Conservation (phyloP, 2,113 vertebrate species). For the Cavia porcellus region DNA sequence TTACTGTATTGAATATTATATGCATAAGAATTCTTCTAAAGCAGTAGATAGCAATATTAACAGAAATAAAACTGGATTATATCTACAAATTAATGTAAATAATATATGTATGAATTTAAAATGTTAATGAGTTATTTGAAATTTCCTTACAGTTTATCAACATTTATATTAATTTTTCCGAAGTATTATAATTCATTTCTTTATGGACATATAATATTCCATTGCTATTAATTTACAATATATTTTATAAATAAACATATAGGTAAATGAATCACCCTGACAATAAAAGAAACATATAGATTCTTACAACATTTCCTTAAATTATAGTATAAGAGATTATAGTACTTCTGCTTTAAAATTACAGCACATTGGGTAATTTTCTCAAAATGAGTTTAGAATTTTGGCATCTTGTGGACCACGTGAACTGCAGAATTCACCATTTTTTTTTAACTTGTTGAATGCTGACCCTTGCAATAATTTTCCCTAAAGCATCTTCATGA, state of each 20-base stretch:
- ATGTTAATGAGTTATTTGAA: background rate
- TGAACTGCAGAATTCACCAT: background rate
- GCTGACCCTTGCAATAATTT: background rate
- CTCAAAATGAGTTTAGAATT: background rate
- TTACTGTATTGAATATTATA: background rate
- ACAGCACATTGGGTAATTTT: background rate
- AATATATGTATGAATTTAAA: conserved; percentile 18
- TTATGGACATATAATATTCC: background rate
- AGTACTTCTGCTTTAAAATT: background rate
- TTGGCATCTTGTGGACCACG: accelerated
- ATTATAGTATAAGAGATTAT: background rate
- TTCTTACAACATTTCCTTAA: background rate
- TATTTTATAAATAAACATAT: background rate
- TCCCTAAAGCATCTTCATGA: background rate
- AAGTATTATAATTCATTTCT: background rate
- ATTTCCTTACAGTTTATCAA: background rate
- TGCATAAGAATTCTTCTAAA: background rate
- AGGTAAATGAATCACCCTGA: background rate
- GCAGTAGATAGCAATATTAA: background rate
- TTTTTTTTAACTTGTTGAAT: background rate
- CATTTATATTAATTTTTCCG: background rate
- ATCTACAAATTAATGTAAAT: conserved; percentile 30
- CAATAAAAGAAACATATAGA: background rate
- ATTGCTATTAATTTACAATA: conserved; percentile 44
- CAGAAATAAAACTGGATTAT: background rate